Base-by-base conservation (phyloP, 2,888 invertebrate genomes). In the Bombyx huttoni region DNA sequence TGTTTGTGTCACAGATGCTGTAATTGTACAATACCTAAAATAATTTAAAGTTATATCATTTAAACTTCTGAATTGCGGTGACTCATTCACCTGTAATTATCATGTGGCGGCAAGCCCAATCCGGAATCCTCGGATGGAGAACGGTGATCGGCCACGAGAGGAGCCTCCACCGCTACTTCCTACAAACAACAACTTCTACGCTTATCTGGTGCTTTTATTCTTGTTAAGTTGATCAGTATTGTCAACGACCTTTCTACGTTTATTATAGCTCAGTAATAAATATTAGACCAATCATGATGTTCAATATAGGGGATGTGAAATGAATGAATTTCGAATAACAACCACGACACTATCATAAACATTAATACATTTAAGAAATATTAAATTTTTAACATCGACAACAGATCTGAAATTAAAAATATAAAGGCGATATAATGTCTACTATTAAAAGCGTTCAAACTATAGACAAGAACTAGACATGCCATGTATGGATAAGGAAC, bases 121-220 rank as follows among this genome's bases (percentile, higher is more conserved):
- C 97, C 97, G 86, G 96, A 96, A 92, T 97, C 97, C 89, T 97
- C 97, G 82, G 96, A 96, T 67, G 96, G 96, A 75, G 96, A 95
- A 79, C 94, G 92, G 88, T 92, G 92, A 78, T 92, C 92, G 78
- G 92, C 92, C 82, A 74, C 90, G 87, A 89, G 91, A 78, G 87
- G 85, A 79, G 77, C 89, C 80, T 81, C 86, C 74, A 80, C 81
- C 72, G 85, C 83, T 78, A 80, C 89, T 82, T 89, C 88, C 81
- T 87, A 90, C 80, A 85, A 85, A 88, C 24, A 89, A 86, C 85
- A 81, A 88, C 89, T 89, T 89, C 87, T 73, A 81, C 75, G 82
- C 83, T 83, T 78, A 86, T 80, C 82, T 75, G 61, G 61, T 56
- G 8, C 9, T 40, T 40, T 12, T 10, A 40, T 40, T 40, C 12